Evolutionary conservation across 2,113 vertebrate genomes (phyloP).

Genomic region (Fregetta grallaria): DNA sequence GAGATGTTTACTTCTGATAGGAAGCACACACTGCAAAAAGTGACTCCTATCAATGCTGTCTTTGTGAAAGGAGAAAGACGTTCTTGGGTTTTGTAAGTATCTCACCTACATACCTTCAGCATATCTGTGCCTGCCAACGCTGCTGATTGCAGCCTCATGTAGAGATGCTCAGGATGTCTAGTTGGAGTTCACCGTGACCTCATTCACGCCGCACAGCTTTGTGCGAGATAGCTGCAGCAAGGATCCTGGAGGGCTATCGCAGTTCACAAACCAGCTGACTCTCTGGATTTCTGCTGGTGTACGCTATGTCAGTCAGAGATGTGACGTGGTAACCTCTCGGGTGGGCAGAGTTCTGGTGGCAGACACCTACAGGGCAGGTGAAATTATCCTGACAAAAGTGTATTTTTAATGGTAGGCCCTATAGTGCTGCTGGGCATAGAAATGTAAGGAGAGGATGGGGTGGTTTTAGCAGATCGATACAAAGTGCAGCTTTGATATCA

Average conservation of each 20-base stretch:
- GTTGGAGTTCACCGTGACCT: background rate
- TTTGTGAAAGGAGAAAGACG: background rate
- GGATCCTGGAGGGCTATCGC: background rate
- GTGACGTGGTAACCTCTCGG: accelerated
- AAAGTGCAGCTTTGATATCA: background rate
- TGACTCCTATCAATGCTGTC: background rate
- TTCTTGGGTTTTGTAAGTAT: background rate
- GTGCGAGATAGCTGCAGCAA: background rate
- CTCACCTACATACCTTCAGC: background rate
- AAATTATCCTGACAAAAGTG: background rate
- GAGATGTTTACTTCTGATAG: background rate
- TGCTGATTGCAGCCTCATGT: background rate
- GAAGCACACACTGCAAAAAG: background rate
- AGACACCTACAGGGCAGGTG: background rate
- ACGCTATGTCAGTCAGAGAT: accelerated
- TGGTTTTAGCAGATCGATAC: background rate
- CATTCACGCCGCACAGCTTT: background rate
- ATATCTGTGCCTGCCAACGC: background rate
- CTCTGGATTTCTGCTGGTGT: background rate
- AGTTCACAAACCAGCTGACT: background rate
- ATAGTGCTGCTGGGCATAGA: background rate
- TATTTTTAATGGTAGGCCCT: background rate
- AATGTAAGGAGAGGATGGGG: background rate
- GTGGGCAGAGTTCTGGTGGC: background rate
- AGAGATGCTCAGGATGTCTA: background rate